These are phyloP conservation scores for Platyrinchus mystaceus DNA, from an alignment of 2,797 vertebrate genomes.

Conservation along the genomic window DNA sequence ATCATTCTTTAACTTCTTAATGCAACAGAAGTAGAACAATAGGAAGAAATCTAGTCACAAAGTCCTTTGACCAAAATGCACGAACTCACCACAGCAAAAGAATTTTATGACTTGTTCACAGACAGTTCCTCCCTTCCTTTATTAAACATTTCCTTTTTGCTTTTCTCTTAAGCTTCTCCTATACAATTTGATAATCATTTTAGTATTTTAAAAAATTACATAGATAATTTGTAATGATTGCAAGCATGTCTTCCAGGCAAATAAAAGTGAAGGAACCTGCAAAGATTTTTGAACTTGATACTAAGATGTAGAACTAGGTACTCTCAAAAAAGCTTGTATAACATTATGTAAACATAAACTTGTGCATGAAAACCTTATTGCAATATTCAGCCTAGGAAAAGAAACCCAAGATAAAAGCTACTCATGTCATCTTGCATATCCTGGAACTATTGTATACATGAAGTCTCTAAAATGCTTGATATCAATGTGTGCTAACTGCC, in stretches of 20 bases:
- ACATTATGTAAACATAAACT: background rate
- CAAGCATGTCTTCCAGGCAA: background rate
- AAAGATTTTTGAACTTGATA: background rate
- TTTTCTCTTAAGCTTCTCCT: background rate
- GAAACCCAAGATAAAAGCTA: background rate
- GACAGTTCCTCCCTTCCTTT: background rate
- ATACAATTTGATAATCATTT: background rate
- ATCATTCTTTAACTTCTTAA: background rate
- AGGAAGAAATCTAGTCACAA: background rate
- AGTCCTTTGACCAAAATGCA: background rate
- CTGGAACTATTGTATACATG: background rate
- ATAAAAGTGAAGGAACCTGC: background rate
- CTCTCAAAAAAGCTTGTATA: background rate
- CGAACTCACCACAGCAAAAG: background rate
- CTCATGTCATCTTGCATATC: background rate
- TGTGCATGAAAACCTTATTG: background rate
- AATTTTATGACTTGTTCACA: background rate
- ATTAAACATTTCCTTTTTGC: background rate
- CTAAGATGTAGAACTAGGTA: background rate
- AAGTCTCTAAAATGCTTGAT: background rate
- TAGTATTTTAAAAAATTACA: background rate
- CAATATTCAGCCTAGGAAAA: background rate
- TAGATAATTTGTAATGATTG: background rate
- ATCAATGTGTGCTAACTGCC: background rate
- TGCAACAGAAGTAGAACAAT: background rate